Conservation (phyloP, 2,888 invertebrate species). For the Eudemis profundana region DNA sequence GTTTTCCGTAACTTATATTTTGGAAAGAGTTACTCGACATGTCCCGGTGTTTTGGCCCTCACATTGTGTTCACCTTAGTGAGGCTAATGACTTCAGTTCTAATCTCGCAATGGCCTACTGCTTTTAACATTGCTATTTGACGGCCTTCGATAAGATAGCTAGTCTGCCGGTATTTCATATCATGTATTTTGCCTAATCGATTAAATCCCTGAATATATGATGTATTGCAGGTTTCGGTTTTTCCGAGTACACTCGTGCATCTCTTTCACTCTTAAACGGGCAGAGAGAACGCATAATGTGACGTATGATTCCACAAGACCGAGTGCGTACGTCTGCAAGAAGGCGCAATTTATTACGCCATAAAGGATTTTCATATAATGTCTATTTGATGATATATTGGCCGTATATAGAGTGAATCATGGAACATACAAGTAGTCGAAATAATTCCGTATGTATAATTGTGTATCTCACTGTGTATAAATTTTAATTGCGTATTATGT, state of each 20-base stretch:
- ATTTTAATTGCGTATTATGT: conserved; percentile 1
- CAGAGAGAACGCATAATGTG: neutral
- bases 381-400: neutral
- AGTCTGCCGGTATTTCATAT: conserved; percentile 13
- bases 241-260: neutral
- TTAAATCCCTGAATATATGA: conserved; percentile 5
- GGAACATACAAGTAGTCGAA: neutral
- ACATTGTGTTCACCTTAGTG: conserved; percentile 31
- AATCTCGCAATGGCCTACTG: conserved; percentile 34
- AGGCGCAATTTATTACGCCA: conserved; percentile 11
- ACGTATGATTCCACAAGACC: conserved; percentile 11
- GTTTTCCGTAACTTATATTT: neutral
- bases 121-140: conserved; percentile 27
- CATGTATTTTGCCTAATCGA: conserved; percentile 10
- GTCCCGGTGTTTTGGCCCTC: conserved; percentile 1
- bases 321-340: neutral
- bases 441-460: too few species aligned
- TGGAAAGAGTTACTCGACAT: neutral
- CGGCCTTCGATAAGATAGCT: conserved; percentile 37
- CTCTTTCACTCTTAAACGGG: conserved; percentile 9
- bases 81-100: conserved; percentile 29
- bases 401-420: neutral
- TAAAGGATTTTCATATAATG: neutral
- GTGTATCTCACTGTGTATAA: neutral
- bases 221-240: conserved; percentile 1